These are phyloP conservation scores for Batillaria attramentaria DNA, from an alignment of 1,140 invertebrate genomes.

Conservation along the genomic window DNA sequence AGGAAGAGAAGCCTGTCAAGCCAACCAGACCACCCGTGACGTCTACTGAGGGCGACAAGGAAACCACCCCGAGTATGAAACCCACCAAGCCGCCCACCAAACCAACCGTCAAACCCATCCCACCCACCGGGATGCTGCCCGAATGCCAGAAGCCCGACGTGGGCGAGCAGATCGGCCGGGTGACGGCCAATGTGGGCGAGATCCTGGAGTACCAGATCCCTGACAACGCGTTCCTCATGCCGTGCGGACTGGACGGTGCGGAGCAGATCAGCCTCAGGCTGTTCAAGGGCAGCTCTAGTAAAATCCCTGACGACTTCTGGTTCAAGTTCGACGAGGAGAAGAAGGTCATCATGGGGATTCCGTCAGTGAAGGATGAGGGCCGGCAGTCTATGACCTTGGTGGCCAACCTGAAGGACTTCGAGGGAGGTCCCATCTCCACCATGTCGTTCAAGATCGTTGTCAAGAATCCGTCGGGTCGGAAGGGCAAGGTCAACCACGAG, in stretches of 20 bases:
- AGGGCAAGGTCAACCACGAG: slow-evolving; percentile 72
- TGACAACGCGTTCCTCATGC: slow-evolving; percentile 92
- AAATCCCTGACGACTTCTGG: slow-evolving; percentile 48
- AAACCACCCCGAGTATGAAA: no score
- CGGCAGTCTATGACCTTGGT: slow-evolving; percentile 49
- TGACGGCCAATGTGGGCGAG: slow-evolving; percentile 82
- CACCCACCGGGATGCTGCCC: neutral
- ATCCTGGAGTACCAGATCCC: slow-evolving; percentile 81
- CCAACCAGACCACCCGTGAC: slow-evolving; percentile 8
- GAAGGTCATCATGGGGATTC: slow-evolving; percentile 75
- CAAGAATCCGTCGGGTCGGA: slow-evolving; percentile 11
- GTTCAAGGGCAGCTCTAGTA: slow-evolving; percentile 76
- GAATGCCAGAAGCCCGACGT: slow-evolving; percentile 33
- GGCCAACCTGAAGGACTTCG: slow-evolving; percentile 35
- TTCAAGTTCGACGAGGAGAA: slow-evolving; percentile 46
- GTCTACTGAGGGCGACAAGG: no score
- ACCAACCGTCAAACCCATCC: neutral
- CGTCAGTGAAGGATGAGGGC: slow-evolving; percentile 70
- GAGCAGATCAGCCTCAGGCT: slow-evolving; percentile 82
- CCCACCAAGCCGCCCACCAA: slow-evolving; percentile 15
- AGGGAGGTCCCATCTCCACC: slow-evolving; percentile 18
- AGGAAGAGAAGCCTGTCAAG: neutral
- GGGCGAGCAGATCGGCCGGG: slow-evolving; percentile 36
- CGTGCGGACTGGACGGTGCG: slow-evolving; percentile 84
- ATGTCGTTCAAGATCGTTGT: slow-evolving; percentile 48